A percentile compares a stretch with the other conserved stretches of the same genome.
phyloP scores from a whole-genome alignment of 2,888 invertebrate genomes.

The Rutpela maculata region DNA sequence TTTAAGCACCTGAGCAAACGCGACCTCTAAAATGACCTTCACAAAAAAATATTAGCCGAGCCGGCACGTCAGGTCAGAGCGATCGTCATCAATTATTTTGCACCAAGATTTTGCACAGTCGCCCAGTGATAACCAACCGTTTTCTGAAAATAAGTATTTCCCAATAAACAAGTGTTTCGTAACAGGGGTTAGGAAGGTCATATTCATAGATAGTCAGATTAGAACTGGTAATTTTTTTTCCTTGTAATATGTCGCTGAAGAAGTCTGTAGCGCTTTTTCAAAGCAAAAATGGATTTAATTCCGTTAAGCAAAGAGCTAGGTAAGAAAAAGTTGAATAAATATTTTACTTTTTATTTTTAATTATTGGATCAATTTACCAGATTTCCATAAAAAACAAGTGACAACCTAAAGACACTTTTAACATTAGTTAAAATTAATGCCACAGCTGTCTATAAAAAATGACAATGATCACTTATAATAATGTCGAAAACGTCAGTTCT shows the following conservation, averaged over 20 bases:
- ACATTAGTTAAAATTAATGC: background rate
- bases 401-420: background rate
- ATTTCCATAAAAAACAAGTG: background rate
- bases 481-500: background rate
- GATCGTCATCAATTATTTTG: conserved; percentile 11
- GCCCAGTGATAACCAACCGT: conserved; percentile 17
- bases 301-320: conserved; percentile 60
- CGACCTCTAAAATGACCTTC: conserved; percentile 9
- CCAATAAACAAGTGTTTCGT: conserved; percentile 36
- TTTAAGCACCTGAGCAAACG: background rate
- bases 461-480: background rate
- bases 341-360: background rate
- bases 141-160: conserved; percentile 21
- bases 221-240: background rate
- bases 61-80: background rate
- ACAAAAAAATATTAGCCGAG: conserved; percentile 1
- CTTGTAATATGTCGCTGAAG: conserved; percentile 59
- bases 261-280: conserved; percentile 58
- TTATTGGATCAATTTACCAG: background rate
- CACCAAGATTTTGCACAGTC: background rate
- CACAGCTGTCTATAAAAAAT: background rate
- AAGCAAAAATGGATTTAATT: conserved; percentile 59
- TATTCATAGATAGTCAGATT: too few species aligned
- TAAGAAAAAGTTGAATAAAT: conserved; percentile 47
- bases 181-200: conserved; percentile 32